Base-by-base conservation (phyloP, 2,113 vertebrate species). In the Gracilinanus agilis region DNA sequence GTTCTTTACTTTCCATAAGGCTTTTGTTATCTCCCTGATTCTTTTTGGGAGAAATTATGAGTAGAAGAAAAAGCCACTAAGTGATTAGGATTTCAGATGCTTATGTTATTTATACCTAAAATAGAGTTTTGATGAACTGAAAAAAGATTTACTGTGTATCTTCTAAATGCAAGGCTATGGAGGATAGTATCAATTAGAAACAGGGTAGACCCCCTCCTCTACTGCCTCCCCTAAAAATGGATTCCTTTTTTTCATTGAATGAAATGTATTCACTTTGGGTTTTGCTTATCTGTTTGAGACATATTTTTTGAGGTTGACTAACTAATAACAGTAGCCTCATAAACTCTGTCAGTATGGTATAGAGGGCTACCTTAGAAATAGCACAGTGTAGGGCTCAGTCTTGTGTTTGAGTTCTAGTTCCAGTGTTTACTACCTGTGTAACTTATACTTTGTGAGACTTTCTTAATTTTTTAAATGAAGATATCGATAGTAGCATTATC, bases 31-130 rank as follows among this genome's bases (percentile, higher is more conserved):
- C 11, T 92, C 21, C 55, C 88, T 93, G 88, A 11, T 56, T 19
- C 16, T 89, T 54, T 94, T 91, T 61, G 89, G 27, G 67, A 56
- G 92, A 29, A 89, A 58, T 67, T 90, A 53, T 54, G 67, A 56
- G 0, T 55, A 3, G 27, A 40, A 21, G 58, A 61, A 61, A 61
- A 12, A 34, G 1, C 27, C 10, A 29, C 2, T 61, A 34, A 61
- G 8, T 83, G 40, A 83, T 40, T 34, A 83, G 7, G 6, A 40
- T 40, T 75, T 23, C n/a, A 23, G 19, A 34, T 40, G 5, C 40
- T 83, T 83, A 83, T 83, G n/a, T 1, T 83, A 40, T 83, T 40
- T n/a, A 40, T 16, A 67, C 5, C n/a, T 83, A 83, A 40, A 83
- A 83, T 83, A 19, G n/a, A 83, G 67, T 83, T 83, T 75, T 83